Evolutionary conservation across 1,140 invertebrate genomes (phyloP).

Genomic region (Nylanderia fulva): DNA sequence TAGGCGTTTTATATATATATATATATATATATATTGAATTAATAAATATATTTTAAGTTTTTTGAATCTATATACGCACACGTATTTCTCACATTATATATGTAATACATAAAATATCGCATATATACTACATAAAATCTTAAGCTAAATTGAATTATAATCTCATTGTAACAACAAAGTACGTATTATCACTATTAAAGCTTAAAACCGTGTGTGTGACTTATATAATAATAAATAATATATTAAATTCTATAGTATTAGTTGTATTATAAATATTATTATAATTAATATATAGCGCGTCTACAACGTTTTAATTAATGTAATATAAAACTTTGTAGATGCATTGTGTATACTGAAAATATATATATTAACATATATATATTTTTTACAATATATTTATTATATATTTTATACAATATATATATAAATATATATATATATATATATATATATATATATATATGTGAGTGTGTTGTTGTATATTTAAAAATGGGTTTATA

Average conservation of each 20-base stretch:
- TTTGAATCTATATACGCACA: neutral
- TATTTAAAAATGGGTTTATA: neutral
- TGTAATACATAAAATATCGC: neutral
- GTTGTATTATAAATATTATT: too few relatives aligned
- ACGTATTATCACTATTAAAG: conserved; percentile 36
- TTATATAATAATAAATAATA: neutral
- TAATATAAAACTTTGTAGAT: too few relatives aligned
- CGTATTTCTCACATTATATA: neutral
- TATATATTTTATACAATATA: conserved; percentile 5
- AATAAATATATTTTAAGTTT: conserved; percentile 9
- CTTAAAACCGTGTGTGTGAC: conserved; percentile 1
- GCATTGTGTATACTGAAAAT: too few relatives aligned
- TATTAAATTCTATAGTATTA: too few relatives aligned
- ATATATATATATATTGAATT: neutral
- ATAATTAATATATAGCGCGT: too few relatives aligned
- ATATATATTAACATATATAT: too few relatives aligned
- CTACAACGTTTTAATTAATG: too few relatives aligned
- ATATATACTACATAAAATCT: neutral
- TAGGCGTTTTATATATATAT: neutral
- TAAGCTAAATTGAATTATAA: neutral
- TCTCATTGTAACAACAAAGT: conserved; percentile 39
- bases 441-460: neutral
- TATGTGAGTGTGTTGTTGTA: too few relatives aligned
- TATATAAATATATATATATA: neutral
- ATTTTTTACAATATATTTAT: too few relatives aligned